Base-by-base conservation (phyloP, 2,113 vertebrate genomes). In the Nannobrachium achirus region DNA sequence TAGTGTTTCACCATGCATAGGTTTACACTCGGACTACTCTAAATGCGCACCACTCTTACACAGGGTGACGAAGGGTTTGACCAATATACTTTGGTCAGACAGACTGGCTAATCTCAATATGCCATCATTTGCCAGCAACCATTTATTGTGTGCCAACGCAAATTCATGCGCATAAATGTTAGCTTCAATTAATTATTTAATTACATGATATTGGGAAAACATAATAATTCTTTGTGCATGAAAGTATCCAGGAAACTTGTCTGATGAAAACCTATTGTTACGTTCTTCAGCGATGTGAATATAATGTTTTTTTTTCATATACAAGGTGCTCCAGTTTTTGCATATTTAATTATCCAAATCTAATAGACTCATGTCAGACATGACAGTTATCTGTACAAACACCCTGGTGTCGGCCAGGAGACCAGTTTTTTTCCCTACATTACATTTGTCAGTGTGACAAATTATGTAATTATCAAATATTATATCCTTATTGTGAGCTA, bases 1-100 rank as follows among this genome's bases (percentile, higher is more conserved):
- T 41, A 6, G 16, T 63, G 20, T 76, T 74, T 57, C 60, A 52
- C 71, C 61, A 45, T 55, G 18, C 65, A 33, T 5, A 40, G 41
- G 45, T 38, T 57, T 66, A 60, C 71, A 64, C 39, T 66, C 25
- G 56, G 63, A 71, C 67, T 18, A 18, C 50, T 16, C 15, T 2
- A 52, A 8, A 16, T 20, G 15, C 6, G 25, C 25, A 33, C 25
- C 25, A 33, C 8, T 19, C 50, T 52, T 7, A n/a, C 16, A 16
- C 8, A 52, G 15, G 15, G 7, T 20, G 18, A 20, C 7, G 16
- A 19, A 20, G 18, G 4, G 15, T 19, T 52, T 52, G 16, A 52
- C 15, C 16, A 52, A 11, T 4, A 52, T 18, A 15, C 50, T 20
- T 19, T 7, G 15, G 16, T n/a, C 16, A 19, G 50, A 19, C 18